Evolutionary conservation across 2,113 vertebrate genomes (phyloP).

Genomic region (Tragelaphus strepsiceros): DNA sequence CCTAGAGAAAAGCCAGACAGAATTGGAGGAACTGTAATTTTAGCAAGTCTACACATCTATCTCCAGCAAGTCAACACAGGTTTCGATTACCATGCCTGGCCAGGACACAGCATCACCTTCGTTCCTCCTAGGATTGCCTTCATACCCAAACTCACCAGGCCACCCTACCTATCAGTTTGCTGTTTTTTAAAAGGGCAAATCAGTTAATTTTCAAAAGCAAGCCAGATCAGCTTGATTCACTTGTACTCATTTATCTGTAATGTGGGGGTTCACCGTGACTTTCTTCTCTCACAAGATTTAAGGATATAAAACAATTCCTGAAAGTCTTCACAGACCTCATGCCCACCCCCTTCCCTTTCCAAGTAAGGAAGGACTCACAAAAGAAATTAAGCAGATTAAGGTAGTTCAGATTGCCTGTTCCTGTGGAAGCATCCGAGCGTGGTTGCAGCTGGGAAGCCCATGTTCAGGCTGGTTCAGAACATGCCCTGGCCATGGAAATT

Average conservation of each 20-base stretch:
- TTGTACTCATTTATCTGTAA: conserved; percentile 30
- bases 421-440: background rate
- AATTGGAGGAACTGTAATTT: conserved; percentile 59
- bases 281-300: background rate
- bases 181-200: background rate
- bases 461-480: background rate
- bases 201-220: conserved; percentile 21
- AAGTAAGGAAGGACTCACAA: conserved; percentile 44
- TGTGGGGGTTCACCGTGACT: background rate
- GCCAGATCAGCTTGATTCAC: background rate
- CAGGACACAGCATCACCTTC: background rate
- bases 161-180: background rate
- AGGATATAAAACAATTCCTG: background rate
- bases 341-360: background rate
- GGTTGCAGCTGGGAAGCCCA: conserved; percentile 17
- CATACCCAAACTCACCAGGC: background rate
- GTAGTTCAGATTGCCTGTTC: background rate
- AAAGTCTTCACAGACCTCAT: background rate
- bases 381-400: conserved; percentile 64
- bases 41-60: background rate
- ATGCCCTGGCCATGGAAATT: background rate
- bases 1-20: conserved; percentile 31
- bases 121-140: conserved; percentile 15
- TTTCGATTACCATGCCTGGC: background rate
- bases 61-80: conserved; percentile 6